These are phyloP conservation scores for Daubentonia madagascariensis DNA, from an alignment of 2,113 vertebrate genomes.

Conservation along the genomic window DNA sequence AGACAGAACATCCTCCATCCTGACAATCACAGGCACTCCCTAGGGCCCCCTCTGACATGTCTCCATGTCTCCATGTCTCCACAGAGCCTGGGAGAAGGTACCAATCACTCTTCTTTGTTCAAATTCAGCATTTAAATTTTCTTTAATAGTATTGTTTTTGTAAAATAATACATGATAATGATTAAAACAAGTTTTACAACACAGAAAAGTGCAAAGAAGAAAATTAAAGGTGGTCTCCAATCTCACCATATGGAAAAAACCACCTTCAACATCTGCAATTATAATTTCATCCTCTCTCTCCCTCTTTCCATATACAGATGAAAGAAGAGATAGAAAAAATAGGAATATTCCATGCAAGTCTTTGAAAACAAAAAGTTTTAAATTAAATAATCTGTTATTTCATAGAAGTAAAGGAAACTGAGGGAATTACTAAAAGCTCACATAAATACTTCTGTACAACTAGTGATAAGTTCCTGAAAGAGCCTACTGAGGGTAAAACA, in stretches of 20 bases:
- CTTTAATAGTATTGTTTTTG: background rate
- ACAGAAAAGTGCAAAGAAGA: background rate
- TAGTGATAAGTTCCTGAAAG: background rate
- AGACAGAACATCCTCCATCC: background rate
- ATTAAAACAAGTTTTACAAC: background rate
- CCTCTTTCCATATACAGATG: background rate
- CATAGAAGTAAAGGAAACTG: background rate
- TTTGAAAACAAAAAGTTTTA: background rate
- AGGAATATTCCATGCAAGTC: background rate
- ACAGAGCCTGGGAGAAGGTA: background rate
- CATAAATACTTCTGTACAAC: background rate
- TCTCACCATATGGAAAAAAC: background rate
- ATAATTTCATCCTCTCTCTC: background rate
- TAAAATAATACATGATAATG: background rate
- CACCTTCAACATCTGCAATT: background rate
- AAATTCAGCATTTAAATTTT: background rate
- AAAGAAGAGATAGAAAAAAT: background rate
- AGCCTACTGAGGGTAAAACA: background rate
- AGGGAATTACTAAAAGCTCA: background rate
- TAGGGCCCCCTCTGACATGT: background rate
- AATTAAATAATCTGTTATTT: background rate
- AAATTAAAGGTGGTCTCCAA: background rate
- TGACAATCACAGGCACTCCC: fast-evolving
- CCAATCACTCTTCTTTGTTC: background rate
- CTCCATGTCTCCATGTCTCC: too few relatives aligned